Base-by-base conservation (phyloP, 2,113 vertebrate genomes). In the Empidonax alnorum region DNA sequence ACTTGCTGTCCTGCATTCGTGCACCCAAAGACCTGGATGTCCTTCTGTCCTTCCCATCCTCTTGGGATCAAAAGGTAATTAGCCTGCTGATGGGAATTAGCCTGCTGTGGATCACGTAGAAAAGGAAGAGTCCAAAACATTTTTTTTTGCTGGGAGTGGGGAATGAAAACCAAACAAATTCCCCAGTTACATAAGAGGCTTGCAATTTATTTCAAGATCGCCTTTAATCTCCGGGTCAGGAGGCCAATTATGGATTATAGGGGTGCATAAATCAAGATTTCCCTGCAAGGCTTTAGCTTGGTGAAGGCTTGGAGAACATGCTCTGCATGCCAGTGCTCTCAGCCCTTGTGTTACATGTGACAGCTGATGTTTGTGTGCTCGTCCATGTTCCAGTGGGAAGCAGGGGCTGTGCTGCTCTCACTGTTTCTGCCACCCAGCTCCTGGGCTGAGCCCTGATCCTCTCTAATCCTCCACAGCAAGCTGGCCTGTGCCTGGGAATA, bases 251-350 rank as follows among this genome's bases (percentile, higher is more conserved):
- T 62, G 39, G 14, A 9, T 19, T 44, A 6, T 25, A 37, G 6
- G 39, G 61, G 39, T 50, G 24, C 18, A 65, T 62, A 91, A 94
- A 93, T 67, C 61, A 78, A 59, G 61, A 19, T 44, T 63, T 84
- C n/a, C 27, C 21, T 47, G 68, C 27, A 24, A 14, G n/a, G 33
- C 10, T 39, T 30, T 4, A 39, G 33, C 50, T 80, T 66, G 50
- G 39, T 53, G 7, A 39, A 9, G 56, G 17, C n/a, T 30, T 61
- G 62, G 90, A 89, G 58, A 79, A 42, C 35, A 52, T 23, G 2
- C 6, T 42, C 41, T 47, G 30, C 24, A 3, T 75, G 52, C 52
- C 56, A n/a, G 3, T 31, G 39, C 23, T 78, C 35, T 55, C 33
- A 72, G 2, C 0, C 16, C 20, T 7, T 7, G 3, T 58, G 71